Base-by-base conservation (phyloP, 2,113 vertebrate genomes). In the Oncorhynchus keta region DNA sequence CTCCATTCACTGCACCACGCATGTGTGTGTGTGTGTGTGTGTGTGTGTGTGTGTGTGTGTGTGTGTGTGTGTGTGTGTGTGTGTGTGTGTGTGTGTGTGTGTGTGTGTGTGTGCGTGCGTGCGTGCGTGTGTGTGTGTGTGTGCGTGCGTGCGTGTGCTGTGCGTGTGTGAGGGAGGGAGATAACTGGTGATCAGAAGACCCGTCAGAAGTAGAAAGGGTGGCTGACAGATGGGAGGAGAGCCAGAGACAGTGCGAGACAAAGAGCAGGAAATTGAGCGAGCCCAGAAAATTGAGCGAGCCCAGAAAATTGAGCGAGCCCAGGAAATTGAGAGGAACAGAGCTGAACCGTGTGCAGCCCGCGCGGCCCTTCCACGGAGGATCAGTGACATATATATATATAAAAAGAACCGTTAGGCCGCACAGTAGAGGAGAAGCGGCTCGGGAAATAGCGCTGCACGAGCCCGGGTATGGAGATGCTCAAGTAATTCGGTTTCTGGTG, bases 231-330 rank as follows among this genome's bases (percentile, higher is more conserved):
- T 88, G 84, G 14, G 85, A 89, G 76, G 76, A 77, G 74, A 83
- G 84, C 82, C 80, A 86, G 84, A 79, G 82, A 86, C 79, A 28
- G 85, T 72, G 71, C 8, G 78, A 87, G 80, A 91, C 81, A 83
- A 86, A 81, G 79, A 84, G 85, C 83, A 84, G 83, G 82, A 91
- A 89, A 92, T 84, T 90, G 86, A 82, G 89, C 83, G 83, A 82
- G 90, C 86, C 89, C 76, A 84, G 89, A 86, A 91, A 91, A 92
- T 82, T 80, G 86, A 90, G 87, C 28, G 28, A 28, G 28, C 28
- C 28, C 28, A 28, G 28, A 28, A 28, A 28, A 28, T 28, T 28
- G 28, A 28, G 28, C 28, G 28, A 28, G 28, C 28, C 28, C 35
- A 39, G 85, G 81, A 90, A 89, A 87, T 85, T 79, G 86, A 90